phyloP scores from a whole-genome alignment of 2,888 invertebrate genomes.

The Dichetophora obliterata region DNA sequence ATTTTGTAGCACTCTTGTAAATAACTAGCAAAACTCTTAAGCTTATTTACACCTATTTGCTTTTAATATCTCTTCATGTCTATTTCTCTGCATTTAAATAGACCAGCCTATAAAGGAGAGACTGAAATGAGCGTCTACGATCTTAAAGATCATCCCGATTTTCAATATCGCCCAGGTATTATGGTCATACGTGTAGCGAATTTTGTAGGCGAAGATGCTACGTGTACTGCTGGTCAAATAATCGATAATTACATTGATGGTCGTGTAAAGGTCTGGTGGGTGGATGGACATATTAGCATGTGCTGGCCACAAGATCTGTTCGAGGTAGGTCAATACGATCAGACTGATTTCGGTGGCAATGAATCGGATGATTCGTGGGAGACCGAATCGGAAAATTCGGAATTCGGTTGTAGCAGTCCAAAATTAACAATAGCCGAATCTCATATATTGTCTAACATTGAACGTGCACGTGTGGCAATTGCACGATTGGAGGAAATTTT shows the following conservation, averaged over 20 bases:
- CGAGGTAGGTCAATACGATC: conserved; percentile 82
- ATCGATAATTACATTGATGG: conserved; percentile 90
- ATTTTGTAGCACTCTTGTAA: neutral
- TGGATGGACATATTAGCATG: conserved; percentile 85
- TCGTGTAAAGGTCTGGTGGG: conserved; percentile 93
- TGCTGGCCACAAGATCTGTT: conserved; percentile 95
- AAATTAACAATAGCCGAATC: conserved; percentile 71
- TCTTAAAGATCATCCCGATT: conserved; percentile 93
- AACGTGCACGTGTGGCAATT: conserved; percentile 82
- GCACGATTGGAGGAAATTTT: conserved; percentile 83
- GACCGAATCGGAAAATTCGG: conserved; percentile 78
- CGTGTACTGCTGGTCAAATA: conserved; percentile 89
- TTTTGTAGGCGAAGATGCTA: conserved; percentile 79
- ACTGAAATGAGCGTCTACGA: conserved; percentile 95
- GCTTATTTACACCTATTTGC: too few relatives aligned
- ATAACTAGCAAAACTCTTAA: neutral
- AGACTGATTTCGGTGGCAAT: conserved; percentile 77
- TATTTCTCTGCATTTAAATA: conserved; percentile 59
- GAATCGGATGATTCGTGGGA: conserved; percentile 86
- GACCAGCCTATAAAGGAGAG: conserved; percentile 78
- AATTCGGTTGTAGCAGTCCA: conserved; percentile 56
- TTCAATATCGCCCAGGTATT: conserved; percentile 92
- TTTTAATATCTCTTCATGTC: too few relatives aligned
- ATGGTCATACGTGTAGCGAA: conserved; percentile 89
- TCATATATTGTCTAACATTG: conserved; percentile 81